Evolutionary conservation across 2,797 vertebrate species (phyloP).

Genomic region (Acropternis orthonyx): DNA sequence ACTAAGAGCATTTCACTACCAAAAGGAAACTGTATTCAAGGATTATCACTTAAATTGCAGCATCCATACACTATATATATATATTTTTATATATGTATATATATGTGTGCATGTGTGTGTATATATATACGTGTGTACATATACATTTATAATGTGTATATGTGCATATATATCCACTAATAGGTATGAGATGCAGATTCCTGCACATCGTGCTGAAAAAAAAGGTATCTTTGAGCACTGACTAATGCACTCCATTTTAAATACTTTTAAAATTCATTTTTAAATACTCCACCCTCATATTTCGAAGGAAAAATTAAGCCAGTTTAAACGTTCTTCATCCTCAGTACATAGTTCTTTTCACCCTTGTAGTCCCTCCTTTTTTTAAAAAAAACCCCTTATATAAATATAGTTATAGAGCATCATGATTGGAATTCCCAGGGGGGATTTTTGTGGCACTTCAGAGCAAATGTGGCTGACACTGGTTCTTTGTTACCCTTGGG

Average conservation of each 20-base stretch:
- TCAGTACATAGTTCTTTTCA: neutral
- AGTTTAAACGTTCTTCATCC: neutral
- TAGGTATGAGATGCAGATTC: neutral
- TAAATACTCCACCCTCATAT: neutral
- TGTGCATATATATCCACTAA: accelerated
- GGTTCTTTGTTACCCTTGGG: constrained; percentile 73
- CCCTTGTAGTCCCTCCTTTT: neutral
- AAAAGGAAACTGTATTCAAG: neutral
- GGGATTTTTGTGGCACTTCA: constrained; percentile 63
- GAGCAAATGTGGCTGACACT: constrained; percentile 75
- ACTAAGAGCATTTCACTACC: neutral
- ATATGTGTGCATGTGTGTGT: neutral
- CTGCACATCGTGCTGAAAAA: neutral
- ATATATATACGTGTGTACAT: neutral
- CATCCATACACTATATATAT: too few species aligned
- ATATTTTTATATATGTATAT: too few species aligned
- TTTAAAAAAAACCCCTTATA: neutral
- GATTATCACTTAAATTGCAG: neutral
- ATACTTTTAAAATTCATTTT: neutral
- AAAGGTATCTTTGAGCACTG: neutral
- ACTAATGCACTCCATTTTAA: neutral
- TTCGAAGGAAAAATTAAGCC: constrained; percentile 1
- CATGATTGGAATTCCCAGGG: constrained; percentile 56
- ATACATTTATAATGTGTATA: neutral
- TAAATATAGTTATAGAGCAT: constrained; percentile 63